Percentiles rank a stretch among this genome's conserved stretches.
Evolutionary conservation across 2,797 vertebrate genomes (phyloP).

Genomic region (Mormyrus hasselquistii): DNA sequence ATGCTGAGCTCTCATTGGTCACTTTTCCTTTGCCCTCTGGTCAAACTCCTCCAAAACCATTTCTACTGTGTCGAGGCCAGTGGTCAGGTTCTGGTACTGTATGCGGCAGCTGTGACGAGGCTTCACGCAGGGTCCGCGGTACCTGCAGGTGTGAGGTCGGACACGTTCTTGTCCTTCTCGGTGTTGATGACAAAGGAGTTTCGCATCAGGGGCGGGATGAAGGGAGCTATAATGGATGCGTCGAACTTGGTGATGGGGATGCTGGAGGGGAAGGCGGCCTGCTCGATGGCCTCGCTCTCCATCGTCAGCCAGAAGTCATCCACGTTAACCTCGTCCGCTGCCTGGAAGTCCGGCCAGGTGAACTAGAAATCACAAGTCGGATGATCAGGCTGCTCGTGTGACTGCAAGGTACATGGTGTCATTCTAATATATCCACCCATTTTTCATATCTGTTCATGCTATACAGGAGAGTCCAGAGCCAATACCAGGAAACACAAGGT

Average conservation of each 20-base stretch:
- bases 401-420: not conserved
- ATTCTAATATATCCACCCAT: not conserved
- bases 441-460: not conserved
- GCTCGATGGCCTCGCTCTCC: slow-evolving; percentile 94
- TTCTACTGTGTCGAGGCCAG: not conserved
- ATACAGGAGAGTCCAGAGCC: not conserved
- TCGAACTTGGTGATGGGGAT: slow-evolving; percentile 93
- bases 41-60: not conserved
- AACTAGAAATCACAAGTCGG: slow-evolving; percentile 60
- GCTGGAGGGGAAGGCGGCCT: slow-evolving; percentile 81
- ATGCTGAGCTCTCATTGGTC: not conserved
- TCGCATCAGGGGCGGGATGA: slow-evolving; percentile 91
- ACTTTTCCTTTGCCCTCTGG: not conserved
- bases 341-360: slow-evolving; percentile 85
- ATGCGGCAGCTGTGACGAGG: not conserved
- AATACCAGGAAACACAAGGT: not conserved
- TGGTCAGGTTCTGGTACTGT: not conserved
- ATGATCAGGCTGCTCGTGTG: not conserved
- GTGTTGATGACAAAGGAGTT: slow-evolving; percentile 81
- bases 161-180: slow-evolving; percentile 81
- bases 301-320: slow-evolving; percentile 97
- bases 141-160: slow-evolving; percentile 65
- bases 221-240: slow-evolving; percentile 92
- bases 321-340: slow-evolving; percentile 84
- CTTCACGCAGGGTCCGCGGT: not conserved